These are phyloP conservation scores for Drosophila sp. DNA, from an alignment of 1,140 invertebrate species.

Conservation along the genomic window DNA sequence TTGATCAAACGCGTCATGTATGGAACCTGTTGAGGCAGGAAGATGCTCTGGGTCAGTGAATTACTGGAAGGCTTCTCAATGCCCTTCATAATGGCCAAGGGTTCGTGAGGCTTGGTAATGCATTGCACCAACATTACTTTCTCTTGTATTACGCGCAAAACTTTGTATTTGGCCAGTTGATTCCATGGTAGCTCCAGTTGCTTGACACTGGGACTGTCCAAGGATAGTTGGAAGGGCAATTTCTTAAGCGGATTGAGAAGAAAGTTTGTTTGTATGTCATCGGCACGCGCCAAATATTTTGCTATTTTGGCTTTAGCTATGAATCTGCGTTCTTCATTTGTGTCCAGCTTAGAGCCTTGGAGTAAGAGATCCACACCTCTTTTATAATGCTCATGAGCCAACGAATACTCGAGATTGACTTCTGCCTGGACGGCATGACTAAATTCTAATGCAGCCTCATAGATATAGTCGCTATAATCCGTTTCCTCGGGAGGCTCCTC, in stretches of 20 bases:
- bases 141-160: conserved; percentile 80
- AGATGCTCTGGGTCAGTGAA: conserved; percentile 79
- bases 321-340: conserved; percentile 71
- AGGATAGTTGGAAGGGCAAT: conserved; percentile 68
- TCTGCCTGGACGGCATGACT: conserved; percentile 80
- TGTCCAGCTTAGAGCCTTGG: conserved; percentile 78
- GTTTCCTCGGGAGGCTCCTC: conserved; percentile 31
- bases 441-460: conserved; percentile 80
- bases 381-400: conserved; percentile 83
- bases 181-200: conserved; percentile 77
- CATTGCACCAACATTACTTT: conserved; percentile 84
- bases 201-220: conserved; percentile 51
- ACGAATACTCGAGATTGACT: conserved; percentile 82
- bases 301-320: conserved; percentile 82
- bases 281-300: conserved; percentile 82
- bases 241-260: conserved; percentile 36
- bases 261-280: conserved; percentile 83
- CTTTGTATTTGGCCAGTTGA: conserved; percentile 84
- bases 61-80: conserved; percentile 83
- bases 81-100: conserved; percentile 83
- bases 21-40: conserved; percentile 84
- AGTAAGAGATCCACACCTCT: conserved; percentile 83
- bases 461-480: conserved; percentile 81
- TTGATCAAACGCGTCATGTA: conserved; percentile 84
- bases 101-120: conserved; percentile 78